A percentile compares a stretch with the other conserved stretches of the same genome.
These are phyloP conservation scores for Bombus haemorrhoidalis DNA, from an alignment of 1,140 invertebrate species.

Conservation along the genomic window DNA sequence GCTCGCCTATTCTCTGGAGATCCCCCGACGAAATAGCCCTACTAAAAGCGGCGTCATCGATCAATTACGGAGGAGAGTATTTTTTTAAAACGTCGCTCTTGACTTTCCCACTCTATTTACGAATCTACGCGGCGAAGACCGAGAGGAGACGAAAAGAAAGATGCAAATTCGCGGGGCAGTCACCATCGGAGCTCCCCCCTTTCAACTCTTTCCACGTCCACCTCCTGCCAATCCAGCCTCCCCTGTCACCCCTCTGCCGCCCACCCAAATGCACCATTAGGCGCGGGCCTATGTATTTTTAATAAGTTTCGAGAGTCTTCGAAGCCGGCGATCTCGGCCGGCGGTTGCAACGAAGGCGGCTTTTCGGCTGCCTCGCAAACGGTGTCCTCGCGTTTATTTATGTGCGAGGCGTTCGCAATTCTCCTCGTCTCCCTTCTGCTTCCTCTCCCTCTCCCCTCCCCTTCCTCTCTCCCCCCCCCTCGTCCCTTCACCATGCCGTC, in stretches of 20 bases:
- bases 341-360: constrained; percentile 73
- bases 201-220: constrained; percentile 44
- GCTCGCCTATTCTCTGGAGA: background rate
- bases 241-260: constrained; percentile 54
- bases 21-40: background rate
- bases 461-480: background rate
- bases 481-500: constrained; percentile 10
- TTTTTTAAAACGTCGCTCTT: background rate
- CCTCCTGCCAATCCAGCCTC: constrained; percentile 59
- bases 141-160: constrained; percentile 15
- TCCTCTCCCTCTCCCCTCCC: background rate
- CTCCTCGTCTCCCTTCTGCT: constrained; percentile 57
- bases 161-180: constrained; percentile 67
- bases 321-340: constrained; percentile 66
- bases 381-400: constrained; percentile 79
- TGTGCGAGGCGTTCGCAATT: constrained; percentile 72
- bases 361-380: constrained; percentile 76
- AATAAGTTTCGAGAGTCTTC: constrained; percentile 78
- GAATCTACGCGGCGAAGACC: constrained; percentile 7
- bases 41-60: background rate
- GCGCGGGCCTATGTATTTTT: constrained; percentile 78
- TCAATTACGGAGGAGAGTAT: background rate
- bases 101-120: background rate
- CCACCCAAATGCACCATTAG: constrained; percentile 74
- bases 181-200: constrained; percentile 55